These are phyloP conservation scores for Palloptera scutellata DNA, from an alignment of 2,888 invertebrate genomes.

Conservation along the genomic window DNA sequence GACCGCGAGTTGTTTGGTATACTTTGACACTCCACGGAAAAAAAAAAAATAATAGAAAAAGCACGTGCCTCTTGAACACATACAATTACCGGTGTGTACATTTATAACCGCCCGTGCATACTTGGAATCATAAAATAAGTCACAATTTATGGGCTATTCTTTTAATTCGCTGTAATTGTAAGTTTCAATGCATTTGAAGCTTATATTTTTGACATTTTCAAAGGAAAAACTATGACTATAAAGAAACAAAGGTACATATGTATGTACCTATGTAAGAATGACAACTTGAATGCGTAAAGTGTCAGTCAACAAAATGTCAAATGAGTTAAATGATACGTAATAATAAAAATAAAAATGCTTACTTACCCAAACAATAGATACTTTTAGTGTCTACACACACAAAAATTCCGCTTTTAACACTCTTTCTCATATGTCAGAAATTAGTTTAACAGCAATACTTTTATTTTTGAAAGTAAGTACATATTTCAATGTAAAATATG, in stretches of 20 bases:
- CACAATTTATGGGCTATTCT: not conserved
- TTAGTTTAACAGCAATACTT: too few relatives aligned
- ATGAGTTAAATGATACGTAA: too few relatives aligned
- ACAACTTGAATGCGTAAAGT: conserved; percentile 22
- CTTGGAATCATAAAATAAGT: not conserved
- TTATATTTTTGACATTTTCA: conserved; percentile 1
- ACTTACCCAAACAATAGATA: too few relatives aligned
- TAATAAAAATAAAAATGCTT: too few relatives aligned
- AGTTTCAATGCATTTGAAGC: conserved; percentile 6
- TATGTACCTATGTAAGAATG: conserved; percentile 8
- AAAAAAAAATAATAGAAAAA: not conserved
- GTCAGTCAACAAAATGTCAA: conserved; percentile 24
- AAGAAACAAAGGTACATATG: not conserved
- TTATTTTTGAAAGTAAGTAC: too few relatives aligned
- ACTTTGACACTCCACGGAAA: conserved; percentile 9
- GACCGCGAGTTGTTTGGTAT: not conserved
- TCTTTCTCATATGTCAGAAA: too few relatives aligned
- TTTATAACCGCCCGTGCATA: not conserved
- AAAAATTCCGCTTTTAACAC: too few relatives aligned
- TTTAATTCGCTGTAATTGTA: conserved; percentile 19
- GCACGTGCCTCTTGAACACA: conserved; percentile 10
- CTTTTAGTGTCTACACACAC: too few relatives aligned
- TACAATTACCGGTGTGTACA: not conserved
- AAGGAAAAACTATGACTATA: not conserved
- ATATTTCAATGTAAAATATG: too few relatives aligned